Evolutionary conservation across 1,140 invertebrate species (phyloP), one percentile per base, ranked within the genome.

Genomic region (Forficula auricularia): DNA sequence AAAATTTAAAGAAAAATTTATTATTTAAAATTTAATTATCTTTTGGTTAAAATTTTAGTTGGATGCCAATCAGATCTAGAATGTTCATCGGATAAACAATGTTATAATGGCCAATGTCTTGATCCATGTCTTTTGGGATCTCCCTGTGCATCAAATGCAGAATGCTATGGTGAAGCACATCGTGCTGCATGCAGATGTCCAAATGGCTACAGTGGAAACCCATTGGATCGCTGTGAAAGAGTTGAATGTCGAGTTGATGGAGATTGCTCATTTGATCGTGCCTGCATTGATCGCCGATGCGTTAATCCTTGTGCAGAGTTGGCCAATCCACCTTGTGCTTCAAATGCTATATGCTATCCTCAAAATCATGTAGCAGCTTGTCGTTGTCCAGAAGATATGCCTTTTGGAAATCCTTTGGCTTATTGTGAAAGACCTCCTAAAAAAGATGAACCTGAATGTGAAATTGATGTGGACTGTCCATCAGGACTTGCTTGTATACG

Each of bases 51-150:
- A 27, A 27, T 27, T 27, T 27, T 67, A 72, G 79, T 84, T 53
- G 79, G 79, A 31, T 91, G 87, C 54, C 72, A 77, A 56, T 72
- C 75, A 8, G 80, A 88, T 54, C 72, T 71, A 40, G 82, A 89
- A 56, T 91, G 87, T 54, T 56, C 68, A 14, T 65, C 73, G 42
- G 73, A 76, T 30, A 75, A 84, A 50, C 77, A 78, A 41, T 91
- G 87, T 49, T 75, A 82, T 51, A 85, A 87, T 51, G 73, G 73
- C 0, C 78, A 82, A 51, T 86, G 82, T 48, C 61, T 85, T 3
- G 82, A 73, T 58, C 80, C 81, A 15, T 88, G 84, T 51, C 60
- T 84, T 2, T 52, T 86, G 3, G 71, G 72, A 43, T 76, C 82
- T 56, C 77, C 79, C 1, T 90, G 86, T 54, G 77, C 81, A 0